phyloP scores from a whole-genome alignment of 2,113 vertebrate species.

The Halichoerus grypus region DNA sequence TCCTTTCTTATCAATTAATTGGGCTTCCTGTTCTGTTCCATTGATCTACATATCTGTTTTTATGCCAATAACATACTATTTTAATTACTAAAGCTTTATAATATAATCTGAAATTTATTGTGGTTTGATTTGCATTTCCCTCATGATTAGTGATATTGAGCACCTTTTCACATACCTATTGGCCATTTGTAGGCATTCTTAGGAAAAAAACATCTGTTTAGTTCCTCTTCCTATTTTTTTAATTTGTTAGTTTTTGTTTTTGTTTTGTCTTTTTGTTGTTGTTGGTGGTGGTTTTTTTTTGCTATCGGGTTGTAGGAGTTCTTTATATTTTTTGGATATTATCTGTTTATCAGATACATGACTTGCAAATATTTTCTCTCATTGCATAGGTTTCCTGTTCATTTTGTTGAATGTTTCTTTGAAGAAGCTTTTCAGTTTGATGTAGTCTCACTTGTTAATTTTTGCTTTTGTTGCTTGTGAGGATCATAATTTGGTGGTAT shows the following conservation, averaged over 20 bases:
- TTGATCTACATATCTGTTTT: neutral
- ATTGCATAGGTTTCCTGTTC: neutral
- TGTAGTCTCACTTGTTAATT: neutral
- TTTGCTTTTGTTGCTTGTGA: neutral
- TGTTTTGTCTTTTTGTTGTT: too few species aligned
- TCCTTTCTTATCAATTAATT: neutral
- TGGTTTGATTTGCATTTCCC: neutral
- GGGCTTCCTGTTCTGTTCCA: neutral
- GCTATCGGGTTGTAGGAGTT: neutral
- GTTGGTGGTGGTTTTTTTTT: neutral
- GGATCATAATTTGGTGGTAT: neutral
- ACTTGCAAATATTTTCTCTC: neutral
- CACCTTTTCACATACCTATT: neutral
- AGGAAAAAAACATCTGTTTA: neutral
- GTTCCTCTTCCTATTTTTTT: neutral
- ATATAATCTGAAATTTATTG: neutral
- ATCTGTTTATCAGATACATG: neutral
- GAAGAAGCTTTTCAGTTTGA: neutral
- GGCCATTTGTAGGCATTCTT: neutral
- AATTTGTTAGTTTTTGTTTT: neutral
- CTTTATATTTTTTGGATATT: neutral
- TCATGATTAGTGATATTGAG: neutral
- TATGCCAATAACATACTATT: neutral
- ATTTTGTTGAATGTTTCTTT: neutral
- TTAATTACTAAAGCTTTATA: neutral